Evolutionary conservation across 2,888 invertebrate genomes (phyloP).

Genomic region (Drosophila monieri): DNA sequence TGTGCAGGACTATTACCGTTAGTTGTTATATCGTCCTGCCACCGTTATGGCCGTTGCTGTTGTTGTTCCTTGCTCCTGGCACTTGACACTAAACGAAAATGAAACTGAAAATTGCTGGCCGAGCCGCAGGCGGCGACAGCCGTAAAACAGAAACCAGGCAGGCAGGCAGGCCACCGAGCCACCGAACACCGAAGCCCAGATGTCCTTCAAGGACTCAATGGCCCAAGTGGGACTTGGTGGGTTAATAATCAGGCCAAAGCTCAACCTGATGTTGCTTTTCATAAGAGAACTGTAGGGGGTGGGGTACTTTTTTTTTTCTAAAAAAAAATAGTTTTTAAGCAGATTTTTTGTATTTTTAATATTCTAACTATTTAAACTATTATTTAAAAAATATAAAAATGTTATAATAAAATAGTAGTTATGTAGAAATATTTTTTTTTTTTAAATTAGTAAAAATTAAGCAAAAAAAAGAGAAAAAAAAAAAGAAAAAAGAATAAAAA

Average conservation of each 20-base stretch:
- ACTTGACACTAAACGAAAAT: slow-evolving; percentile 79
- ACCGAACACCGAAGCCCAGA: slow-evolving; percentile 25
- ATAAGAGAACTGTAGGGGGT: background rate
- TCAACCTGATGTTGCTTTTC: background rate
- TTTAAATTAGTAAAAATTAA: no score
- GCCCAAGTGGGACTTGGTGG: background rate
- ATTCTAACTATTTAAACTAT: no score
- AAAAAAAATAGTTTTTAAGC: no score
- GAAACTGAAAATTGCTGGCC: slow-evolving; percentile 70
- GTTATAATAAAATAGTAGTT: no score
- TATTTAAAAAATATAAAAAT: no score
- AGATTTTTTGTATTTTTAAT: no score
- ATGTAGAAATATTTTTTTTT: no score
- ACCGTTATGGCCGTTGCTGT: slow-evolving; percentile 32
- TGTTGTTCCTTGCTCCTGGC: slow-evolving; percentile 50
- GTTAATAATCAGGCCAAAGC: background rate
- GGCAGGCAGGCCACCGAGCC: background rate
- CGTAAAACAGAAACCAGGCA: slow-evolving; percentile 36
- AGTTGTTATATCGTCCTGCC: slow-evolving; percentile 52
- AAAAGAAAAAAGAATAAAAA: no score
- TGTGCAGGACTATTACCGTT: slow-evolving; percentile 74
- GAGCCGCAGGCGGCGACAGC: slow-evolving; percentile 46
- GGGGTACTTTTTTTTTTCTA: no score
- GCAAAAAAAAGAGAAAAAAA: no score
- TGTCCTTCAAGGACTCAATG: slow-evolving; percentile 23